Conservation (phyloP, 2,888 invertebrate genomes). For the Andrena minutula region DNA sequence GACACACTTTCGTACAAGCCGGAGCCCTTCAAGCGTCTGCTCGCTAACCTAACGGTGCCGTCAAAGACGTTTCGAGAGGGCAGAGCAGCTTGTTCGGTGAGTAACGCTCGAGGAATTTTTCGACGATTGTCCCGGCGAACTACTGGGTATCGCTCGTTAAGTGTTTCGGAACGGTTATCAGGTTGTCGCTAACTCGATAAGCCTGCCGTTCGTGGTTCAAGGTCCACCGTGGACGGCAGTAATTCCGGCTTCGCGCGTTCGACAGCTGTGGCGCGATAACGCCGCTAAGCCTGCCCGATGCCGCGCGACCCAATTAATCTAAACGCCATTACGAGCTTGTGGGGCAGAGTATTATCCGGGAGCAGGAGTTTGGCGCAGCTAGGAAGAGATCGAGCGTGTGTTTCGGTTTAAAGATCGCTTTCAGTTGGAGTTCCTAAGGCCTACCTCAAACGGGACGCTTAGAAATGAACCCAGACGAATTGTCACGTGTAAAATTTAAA, state of each 20-base stretch:
- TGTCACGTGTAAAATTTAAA: no score
- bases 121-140: slow-evolving; percentile 26
- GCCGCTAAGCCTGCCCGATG: background rate
- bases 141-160: slow-evolving; percentile 30
- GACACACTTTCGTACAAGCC: slow-evolving; percentile 15
- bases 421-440: no score
- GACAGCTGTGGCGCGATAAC: slow-evolving; percentile 43
- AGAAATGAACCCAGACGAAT: no score
- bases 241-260: slow-evolving; percentile 1
- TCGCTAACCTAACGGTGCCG: background rate
- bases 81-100: slow-evolving; percentile 9
- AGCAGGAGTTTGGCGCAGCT: no score
- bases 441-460: no score
- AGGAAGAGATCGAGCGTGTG: no score
- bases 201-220: slow-evolving; percentile 49
- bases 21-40: slow-evolving; percentile 7
- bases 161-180: slow-evolving; percentile 43
- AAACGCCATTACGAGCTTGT: background rate
- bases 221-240: slow-evolving; percentile 19
- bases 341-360: no score
- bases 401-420: no score
- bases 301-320: background rate
- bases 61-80: slow-evolving; percentile 14
- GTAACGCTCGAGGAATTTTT: slow-evolving; percentile 46
- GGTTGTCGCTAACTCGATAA: slow-evolving; percentile 43